phyloP scores from a whole-genome alignment of 1,140 invertebrate species.

The Drosophila kurseongensis region DNA sequence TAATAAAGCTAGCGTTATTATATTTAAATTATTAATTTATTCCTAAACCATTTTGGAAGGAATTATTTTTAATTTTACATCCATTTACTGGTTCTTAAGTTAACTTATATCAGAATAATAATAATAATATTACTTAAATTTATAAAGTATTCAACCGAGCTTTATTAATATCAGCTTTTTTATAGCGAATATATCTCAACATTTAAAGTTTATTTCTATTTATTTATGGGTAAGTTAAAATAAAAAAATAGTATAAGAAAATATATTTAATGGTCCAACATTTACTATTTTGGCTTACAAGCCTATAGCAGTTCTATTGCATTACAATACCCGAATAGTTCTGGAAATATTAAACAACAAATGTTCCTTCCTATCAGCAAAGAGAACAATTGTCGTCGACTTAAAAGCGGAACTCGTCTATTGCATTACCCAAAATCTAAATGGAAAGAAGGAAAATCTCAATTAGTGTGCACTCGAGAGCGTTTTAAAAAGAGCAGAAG shows the following conservation, averaged over 20 bases:
- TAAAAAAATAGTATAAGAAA: neutral
- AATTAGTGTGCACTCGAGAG: slow-evolving; percentile 56
- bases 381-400: slow-evolving; percentile 29
- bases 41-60: too few relatives aligned
- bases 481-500: slow-evolving; percentile 29
- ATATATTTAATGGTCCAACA: neutral
- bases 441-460: slow-evolving; percentile 54
- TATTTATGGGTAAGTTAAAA: too few relatives aligned
- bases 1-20: too few relatives aligned
- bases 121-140: too few relatives aligned
- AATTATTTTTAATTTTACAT: too few relatives aligned
- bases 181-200: too few relatives aligned
- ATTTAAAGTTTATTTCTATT: too few relatives aligned
- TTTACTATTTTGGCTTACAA: neutral
- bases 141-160: too few relatives aligned
- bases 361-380: slow-evolving; percentile 4
- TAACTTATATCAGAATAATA: too few relatives aligned
- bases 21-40: too few relatives aligned
- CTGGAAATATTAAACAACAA: slow-evolving; percentile 5
- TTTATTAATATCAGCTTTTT: too few relatives aligned
- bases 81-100: too few relatives aligned
- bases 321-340: slow-evolving; percentile 15
- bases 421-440: slow-evolving; percentile 38
- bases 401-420: slow-evolving; percentile 50
- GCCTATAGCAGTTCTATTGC: neutral